Evolutionary conservation across 1,140 invertebrate genomes (phyloP).

Genomic region (Eueides isabella): DNA sequence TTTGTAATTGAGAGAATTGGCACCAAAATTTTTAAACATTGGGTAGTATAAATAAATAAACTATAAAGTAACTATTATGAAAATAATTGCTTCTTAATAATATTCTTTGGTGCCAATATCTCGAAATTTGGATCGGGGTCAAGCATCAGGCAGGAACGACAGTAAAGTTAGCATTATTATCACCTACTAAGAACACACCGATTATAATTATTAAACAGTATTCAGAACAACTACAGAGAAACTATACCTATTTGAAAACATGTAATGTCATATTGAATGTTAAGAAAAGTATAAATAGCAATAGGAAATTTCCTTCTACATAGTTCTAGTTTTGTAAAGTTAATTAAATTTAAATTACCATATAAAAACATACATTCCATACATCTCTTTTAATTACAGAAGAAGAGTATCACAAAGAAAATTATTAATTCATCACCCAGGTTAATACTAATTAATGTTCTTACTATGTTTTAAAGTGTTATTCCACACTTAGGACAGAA

Average conservation of each 20-base stretch:
- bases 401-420: too few relatives aligned
- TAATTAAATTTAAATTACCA: too few relatives aligned
- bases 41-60: too few relatives aligned
- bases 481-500: too few relatives aligned
- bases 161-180: slow-evolving; percentile 29
- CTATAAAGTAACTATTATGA: too few relatives aligned
- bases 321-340: neutral
- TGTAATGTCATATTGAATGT: neutral
- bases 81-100: too few relatives aligned
- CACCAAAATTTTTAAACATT: slow-evolving; percentile 45
- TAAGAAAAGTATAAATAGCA: neutral
- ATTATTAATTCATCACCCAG: too few relatives aligned
- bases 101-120: slow-evolving; percentile 46
- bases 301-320: neutral
- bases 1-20: slow-evolving; percentile 57
- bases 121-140: slow-evolving; percentile 53
- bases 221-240: neutral
- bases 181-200: slow-evolving; percentile 3
- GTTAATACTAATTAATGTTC: too few relatives aligned
- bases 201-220: neutral
- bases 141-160: slow-evolving; percentile 73
- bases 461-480: too few relatives aligned
- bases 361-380: too few relatives aligned
- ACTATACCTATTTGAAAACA: neutral
- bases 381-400: too few relatives aligned